phyloP scores from a whole-genome alignment of 1,140 invertebrate genomes.

The Dufourea novaeangliae region DNA sequence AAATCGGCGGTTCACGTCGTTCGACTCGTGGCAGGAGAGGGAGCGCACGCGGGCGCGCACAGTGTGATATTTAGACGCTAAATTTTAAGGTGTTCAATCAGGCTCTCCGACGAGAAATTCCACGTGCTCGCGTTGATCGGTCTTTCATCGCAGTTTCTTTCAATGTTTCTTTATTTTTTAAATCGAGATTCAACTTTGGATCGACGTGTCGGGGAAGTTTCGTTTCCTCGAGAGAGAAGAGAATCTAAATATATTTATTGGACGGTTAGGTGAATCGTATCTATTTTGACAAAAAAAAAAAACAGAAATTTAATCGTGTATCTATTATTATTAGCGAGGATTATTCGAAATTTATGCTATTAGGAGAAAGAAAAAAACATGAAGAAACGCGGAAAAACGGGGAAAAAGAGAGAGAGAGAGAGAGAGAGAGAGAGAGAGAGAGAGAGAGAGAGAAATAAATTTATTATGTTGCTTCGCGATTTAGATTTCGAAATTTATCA shows the following conservation, averaged over 20 bases:
- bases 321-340: slow-evolving; percentile 5
- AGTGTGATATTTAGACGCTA: slow-evolving; percentile 80
- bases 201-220: too few species aligned
- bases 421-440: background rate
- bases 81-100: slow-evolving; percentile 61
- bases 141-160: background rate
- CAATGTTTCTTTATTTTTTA: background rate
- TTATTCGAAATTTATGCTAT: slow-evolving; percentile 30
- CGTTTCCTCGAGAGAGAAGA: background rate
- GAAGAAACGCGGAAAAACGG: background rate
- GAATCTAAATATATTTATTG: slow-evolving; percentile 33
- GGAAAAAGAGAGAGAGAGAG: background rate
- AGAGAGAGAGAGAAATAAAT: background rate
- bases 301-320: background rate
- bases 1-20: slow-evolving; percentile 13
- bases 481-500: slow-evolving; percentile 19
- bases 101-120: slow-evolving; percentile 42
- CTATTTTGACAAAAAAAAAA: background rate
- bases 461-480: slow-evolving; percentile 32
- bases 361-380: background rate
- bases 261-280: background rate
- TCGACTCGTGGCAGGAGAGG: slow-evolving; percentile 38
- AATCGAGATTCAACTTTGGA: too few species aligned
- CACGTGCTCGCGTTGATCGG: slow-evolving; percentile 23
- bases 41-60: slow-evolving; percentile 60